Percentiles rank a stretch among this genome's conserved stretches.
These are phyloP conservation scores for Labeo calbasu DNA, from an alignment of 2,797 vertebrate species.

Conservation along the genomic window DNA sequence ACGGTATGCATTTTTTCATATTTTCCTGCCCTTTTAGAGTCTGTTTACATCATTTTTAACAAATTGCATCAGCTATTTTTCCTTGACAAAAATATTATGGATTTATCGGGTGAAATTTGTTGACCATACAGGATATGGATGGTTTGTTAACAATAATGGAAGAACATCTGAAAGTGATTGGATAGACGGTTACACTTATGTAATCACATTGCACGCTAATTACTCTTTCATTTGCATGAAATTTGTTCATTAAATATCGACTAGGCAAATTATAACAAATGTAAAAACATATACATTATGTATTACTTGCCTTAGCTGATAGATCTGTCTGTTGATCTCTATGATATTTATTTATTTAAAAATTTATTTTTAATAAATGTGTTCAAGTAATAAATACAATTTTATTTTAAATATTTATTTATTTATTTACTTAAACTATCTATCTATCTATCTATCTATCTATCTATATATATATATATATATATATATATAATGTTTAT, in stretches of 20 bases:
- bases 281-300: neutral
- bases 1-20: neutral
- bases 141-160: neutral
- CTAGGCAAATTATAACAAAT: neutral
- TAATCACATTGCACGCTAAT: neutral
- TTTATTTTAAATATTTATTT: too few relatives aligned
- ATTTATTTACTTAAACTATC: too few relatives aligned
- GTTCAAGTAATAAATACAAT: too few relatives aligned
- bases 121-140: neutral
- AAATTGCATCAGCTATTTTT: neutral
- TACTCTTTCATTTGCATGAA: neutral
- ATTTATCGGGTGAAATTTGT: neutral
- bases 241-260: neutral
- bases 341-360: too few relatives aligned
- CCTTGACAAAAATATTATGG: neutral
- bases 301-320: too few relatives aligned
- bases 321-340: too few relatives aligned
- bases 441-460: too few relatives aligned
- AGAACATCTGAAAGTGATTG: neutral
- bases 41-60: neutral
- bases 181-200: neutral
- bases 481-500: too few relatives aligned
- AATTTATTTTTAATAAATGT: too few relatives aligned
- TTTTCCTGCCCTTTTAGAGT: neutral
- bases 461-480: too few relatives aligned